Percentiles rank a stretch among this genome's conserved stretches.
Conservation (phyloP, 2,113 vertebrate species). For the Ctenomys sociabilis region DNA sequence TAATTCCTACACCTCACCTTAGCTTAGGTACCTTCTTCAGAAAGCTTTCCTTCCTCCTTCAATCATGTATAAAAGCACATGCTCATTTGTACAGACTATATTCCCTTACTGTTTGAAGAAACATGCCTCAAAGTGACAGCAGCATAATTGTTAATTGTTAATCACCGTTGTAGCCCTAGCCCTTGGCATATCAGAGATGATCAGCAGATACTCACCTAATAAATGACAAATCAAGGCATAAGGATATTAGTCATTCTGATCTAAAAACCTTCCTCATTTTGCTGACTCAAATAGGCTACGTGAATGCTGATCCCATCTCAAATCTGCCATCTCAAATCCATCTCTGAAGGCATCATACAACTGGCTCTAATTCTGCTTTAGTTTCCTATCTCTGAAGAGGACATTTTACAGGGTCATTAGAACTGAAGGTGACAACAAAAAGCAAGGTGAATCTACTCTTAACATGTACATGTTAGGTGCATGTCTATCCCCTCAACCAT, state of each 20-base stretch:
- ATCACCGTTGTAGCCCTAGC: neutral
- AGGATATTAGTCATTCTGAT: constrained; percentile 28
- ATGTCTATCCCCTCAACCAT: neutral
- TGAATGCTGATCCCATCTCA: neutral
- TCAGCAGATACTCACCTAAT: neutral
- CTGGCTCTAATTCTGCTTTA: constrained; percentile 5
- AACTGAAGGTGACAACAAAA: neutral
- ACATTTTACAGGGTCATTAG: constrained; percentile 21
- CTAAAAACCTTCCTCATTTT: neutral
- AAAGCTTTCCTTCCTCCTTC: neutral
- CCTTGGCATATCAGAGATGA: neutral
- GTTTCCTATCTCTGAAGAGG: constrained; percentile 39
- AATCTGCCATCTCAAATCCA: neutral
- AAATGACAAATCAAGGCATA: constrained; percentile 5
- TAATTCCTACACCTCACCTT: neutral
- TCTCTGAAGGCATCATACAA: neutral
- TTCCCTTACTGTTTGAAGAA: neutral
- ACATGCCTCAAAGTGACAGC: neutral
- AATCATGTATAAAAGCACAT: neutral
- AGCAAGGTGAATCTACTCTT: neutral
- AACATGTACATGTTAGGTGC: neutral
- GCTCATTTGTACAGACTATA: neutral
- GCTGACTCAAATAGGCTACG: neutral
- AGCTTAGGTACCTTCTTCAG: neutral
- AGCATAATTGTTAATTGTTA: neutral